Evolutionary conservation across 2,797 vertebrate species (phyloP), one percentile per base, ranked within the genome.

Genomic region (Acanthurus leucopareius): DNA sequence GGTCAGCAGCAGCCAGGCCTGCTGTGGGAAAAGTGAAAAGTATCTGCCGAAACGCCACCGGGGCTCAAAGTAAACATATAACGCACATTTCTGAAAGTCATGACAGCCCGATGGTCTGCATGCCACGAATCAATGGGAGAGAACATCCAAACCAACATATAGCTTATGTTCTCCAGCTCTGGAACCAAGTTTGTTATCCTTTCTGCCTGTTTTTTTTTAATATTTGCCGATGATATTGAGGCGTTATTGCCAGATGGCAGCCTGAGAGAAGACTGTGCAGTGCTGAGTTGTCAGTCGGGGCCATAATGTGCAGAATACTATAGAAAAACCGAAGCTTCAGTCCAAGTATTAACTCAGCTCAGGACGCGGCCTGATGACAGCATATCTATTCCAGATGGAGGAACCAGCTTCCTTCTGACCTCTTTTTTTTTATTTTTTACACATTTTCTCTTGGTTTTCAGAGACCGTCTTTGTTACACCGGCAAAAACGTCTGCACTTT

Each of bases 311-410:
- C 57, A 82, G 71, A 78, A 83, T 81, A 64, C 72, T 52, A 77
- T 51, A 60, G 76, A 28, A 90, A 85, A 85, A 77, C 14, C 48
- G 52, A 66, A 65, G 51, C 70, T 69, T 28, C 48, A 10, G 69
- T 85, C 85, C 75, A 88, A 86, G 69, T 65, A 85, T 86, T 83
- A 78, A 75, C 82, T 70, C 77, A 35, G 72, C 78, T 81, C 69
- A 45, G 59, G 75, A 69, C 72, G 22, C 14, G 5, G 69, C 71
- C 67, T 48, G 72, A 67, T 72, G 74, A 74, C 79, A 73, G 73
- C 68, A 66, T 74, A 84, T 90, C 77, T 82, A 22, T 82, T 87
- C 88, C 90, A 90, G 90, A 90, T 90, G 86, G 90, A 91, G 63
- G 70, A 89, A 74, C 75, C 86, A 84, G 69, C 70, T 85, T 85